Conservation (phyloP, 1,140 invertebrate species). For the Bombus consobrinus region DNA sequence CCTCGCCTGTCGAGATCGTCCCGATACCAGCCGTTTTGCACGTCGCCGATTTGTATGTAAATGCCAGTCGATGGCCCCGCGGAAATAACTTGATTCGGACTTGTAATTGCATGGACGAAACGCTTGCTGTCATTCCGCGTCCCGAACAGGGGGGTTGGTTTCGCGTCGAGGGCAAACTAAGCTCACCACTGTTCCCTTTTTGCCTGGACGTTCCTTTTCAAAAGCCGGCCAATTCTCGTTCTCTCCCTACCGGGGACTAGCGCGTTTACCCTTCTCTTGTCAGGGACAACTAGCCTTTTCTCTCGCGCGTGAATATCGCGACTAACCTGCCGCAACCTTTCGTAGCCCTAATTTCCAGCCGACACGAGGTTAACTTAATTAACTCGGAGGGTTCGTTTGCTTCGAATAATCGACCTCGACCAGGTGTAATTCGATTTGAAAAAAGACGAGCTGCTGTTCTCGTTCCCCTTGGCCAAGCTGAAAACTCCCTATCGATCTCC, state of each 20-base stretch:
- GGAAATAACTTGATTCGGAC: slow-evolving; percentile 61
- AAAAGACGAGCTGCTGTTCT: slow-evolving; percentile 3
- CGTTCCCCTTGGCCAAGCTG: slow-evolving; percentile 6
- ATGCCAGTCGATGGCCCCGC: slow-evolving; percentile 53
- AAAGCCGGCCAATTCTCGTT: slow-evolving; percentile 34
- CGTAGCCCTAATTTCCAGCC: slow-evolving; percentile 51
- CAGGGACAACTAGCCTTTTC: slow-evolving; percentile 31
- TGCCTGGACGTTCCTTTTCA: slow-evolving; percentile 21
- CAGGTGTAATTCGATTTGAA: slow-evolving; percentile 52
- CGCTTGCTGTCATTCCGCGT: neutral
- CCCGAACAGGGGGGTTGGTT: neutral
- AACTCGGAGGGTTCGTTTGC: slow-evolving; percentile 37
- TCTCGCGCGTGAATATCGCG: slow-evolving; percentile 28
- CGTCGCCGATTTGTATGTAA: slow-evolving; percentile 66
- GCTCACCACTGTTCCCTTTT: slow-evolving; percentile 3
- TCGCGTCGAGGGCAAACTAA: neutral
- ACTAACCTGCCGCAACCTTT: slow-evolving; percentile 19
- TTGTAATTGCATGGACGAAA: slow-evolving; percentile 50
- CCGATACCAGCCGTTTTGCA: slow-evolving; percentile 52
- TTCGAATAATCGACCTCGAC: slow-evolving; percentile 39
- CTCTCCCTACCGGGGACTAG: neutral
- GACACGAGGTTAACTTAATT: slow-evolving; percentile 50
- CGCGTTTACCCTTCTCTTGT: neutral
- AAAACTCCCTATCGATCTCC: slow-evolving; percentile 6
- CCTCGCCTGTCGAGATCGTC: slow-evolving; percentile 28